Evolutionary conservation across 2,888 invertebrate species (phyloP).

Genomic region (Gastrophysa polygoni): DNA sequence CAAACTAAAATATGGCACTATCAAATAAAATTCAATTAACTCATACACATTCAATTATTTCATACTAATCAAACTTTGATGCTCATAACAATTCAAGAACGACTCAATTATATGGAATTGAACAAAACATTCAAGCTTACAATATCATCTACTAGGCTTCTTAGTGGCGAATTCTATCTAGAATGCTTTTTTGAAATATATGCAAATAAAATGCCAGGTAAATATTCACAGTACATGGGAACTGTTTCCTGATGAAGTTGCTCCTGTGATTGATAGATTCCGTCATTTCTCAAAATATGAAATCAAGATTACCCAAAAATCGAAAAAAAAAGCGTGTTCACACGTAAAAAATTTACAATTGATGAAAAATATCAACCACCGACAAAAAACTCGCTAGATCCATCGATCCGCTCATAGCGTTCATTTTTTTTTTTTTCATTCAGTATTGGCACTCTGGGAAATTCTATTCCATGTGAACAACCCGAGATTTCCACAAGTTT

Average conservation of each 20-base stretch:
- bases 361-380: constrained; percentile 21
- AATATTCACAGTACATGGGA: constrained; percentile 33
- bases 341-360: background rate
- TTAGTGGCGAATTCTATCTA: constrained; percentile 37
- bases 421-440: background rate
- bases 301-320: background rate
- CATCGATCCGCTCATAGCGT: background rate
- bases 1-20: constrained; percentile 7
- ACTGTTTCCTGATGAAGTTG: constrained; percentile 22
- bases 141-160: constrained; percentile 7
- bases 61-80: background rate
- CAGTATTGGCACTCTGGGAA: background rate
- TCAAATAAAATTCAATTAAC: background rate
- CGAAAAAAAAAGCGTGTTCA: background rate
- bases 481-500: constrained; percentile 19
- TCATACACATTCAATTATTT: background rate
- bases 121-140: background rate
- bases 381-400: too few species aligned
- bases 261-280: constrained; percentile 11
- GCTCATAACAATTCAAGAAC: constrained; percentile 2
- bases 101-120: constrained; percentile 7
- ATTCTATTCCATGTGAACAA: background rate
- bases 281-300: background rate
- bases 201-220: constrained; percentile 37
- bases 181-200: constrained; percentile 43